A percentile compares a stretch with the other conserved stretches of the same genome.
Evolutionary conservation across 2,797 vertebrate genomes (phyloP).

Genomic region (Hydrophis major): DNA sequence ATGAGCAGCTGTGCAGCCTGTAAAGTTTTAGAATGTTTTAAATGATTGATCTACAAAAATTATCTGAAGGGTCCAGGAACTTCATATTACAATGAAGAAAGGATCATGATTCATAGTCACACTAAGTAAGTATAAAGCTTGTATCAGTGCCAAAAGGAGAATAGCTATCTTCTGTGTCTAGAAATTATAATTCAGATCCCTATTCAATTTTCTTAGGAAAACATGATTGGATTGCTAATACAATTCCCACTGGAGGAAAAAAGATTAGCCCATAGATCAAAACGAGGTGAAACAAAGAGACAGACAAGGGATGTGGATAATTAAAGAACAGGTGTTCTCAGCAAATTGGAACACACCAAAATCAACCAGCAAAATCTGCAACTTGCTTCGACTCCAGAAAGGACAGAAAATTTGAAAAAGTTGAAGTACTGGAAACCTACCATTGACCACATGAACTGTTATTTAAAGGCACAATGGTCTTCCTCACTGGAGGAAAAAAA

Average conservation of each 20-base stretch:
- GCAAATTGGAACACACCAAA: slow-evolving; percentile 57
- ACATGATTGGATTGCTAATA: not conserved
- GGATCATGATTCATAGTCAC: not conserved
- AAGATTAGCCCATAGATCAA: slow-evolving; percentile 18
- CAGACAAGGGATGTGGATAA: slow-evolving; percentile 36
- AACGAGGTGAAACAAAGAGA: slow-evolving; percentile 34
- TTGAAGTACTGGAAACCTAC: slow-evolving; percentile 4
- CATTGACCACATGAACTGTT: fast-evolving
- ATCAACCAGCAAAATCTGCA: slow-evolving; percentile 34
- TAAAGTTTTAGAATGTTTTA: not conserved
- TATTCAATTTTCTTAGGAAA: not conserved
- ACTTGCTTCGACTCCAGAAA: slow-evolving; percentile 10
- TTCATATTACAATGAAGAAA: not conserved
- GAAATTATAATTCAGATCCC: slow-evolving; percentile 2
- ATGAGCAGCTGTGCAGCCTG: not conserved
- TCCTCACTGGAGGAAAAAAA: not conserved
- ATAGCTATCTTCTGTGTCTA: not conserved
- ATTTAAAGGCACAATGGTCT: slow-evolving; percentile 9
- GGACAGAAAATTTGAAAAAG: not conserved
- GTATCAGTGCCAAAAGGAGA: not conserved
- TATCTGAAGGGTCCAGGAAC: not conserved
- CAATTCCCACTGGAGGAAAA: slow-evolving; percentile 17
- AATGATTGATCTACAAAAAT: not conserved
- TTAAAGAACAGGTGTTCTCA: slow-evolving; percentile 68
- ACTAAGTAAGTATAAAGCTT: not conserved